Evolutionary conservation across 1,140 invertebrate species (phyloP).

Genomic region (Panulirus ornatus): DNA sequence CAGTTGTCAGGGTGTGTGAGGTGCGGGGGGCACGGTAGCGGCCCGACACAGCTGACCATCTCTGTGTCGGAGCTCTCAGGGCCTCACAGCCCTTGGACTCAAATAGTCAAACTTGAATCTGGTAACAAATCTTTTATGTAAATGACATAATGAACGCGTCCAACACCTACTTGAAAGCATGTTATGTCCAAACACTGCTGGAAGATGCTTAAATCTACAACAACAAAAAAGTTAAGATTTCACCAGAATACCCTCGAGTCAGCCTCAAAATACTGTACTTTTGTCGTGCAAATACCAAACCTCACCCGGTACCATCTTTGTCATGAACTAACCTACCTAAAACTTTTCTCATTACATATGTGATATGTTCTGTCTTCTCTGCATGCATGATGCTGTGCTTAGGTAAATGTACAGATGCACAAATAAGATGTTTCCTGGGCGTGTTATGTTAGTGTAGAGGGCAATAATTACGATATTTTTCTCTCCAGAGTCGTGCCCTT

Average conservation of each 20-base stretch:
- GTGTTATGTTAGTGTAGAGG: conserved; percentile 65
- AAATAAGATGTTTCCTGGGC: conserved; percentile 10
- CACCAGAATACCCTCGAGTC: neutral
- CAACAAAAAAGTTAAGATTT: neutral
- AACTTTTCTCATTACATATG: neutral
- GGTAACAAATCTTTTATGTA: too few relatives aligned
- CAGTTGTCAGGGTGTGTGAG: too few relatives aligned
- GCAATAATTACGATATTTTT: conserved; percentile 60
- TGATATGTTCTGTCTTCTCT: conserved; percentile 23
- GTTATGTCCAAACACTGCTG: neutral
- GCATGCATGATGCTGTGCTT: conserved; percentile 40
- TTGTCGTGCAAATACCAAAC: neutral
- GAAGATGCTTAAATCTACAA: neutral
- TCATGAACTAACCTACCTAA: neutral
- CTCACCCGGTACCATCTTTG: neutral
- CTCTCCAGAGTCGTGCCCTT: neutral
- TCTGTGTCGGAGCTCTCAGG: too few relatives aligned
- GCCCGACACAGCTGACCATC: too few relatives aligned
- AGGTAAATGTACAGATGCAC: conserved; percentile 10
- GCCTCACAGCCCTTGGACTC: too few relatives aligned
- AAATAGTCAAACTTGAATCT: too few relatives aligned
- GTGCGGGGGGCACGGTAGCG: too few relatives aligned
- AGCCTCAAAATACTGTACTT: neutral
- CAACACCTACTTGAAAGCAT: too few relatives aligned
- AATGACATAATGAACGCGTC: too few relatives aligned